These are phyloP conservation scores for Leptopilina syphax DNA, from an alignment of 2,888 invertebrate genomes.

Conservation along the genomic window DNA sequence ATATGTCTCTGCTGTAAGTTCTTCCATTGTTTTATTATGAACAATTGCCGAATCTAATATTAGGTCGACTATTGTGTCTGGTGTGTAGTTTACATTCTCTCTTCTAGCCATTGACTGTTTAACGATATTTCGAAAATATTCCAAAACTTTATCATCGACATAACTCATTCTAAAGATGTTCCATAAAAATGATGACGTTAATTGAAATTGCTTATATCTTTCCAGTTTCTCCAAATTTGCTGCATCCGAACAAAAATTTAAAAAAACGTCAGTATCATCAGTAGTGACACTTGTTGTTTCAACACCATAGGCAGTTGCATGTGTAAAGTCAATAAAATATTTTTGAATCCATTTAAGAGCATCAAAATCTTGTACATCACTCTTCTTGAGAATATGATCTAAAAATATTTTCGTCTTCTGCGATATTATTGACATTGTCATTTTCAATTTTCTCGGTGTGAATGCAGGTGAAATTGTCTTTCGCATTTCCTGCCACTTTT, in stretches of 20 bases:
- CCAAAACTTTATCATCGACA: neutral
- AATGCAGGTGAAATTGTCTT: neutral
- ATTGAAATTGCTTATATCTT: neutral
- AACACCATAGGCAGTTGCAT: no score
- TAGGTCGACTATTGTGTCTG: neutral
- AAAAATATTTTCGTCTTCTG: neutral
- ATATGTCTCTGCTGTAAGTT: neutral
- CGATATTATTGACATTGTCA: neutral
- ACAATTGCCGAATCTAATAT: neutral
- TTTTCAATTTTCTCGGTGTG: neutral
- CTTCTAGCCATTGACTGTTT: neutral
- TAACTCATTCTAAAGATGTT: neutral
- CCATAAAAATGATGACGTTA: neutral
- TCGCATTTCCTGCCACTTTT: constrained; percentile 3
- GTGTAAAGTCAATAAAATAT: no score
- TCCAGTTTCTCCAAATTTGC: neutral
- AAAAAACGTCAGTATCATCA: neutral
- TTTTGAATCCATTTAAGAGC: no score
- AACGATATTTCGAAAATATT: no score
- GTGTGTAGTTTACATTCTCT: neutral
- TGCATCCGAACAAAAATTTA: neutral
- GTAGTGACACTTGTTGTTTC: no score
- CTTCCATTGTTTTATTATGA: neutral
- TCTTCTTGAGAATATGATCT: neutral
- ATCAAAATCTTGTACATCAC: no score